These are phyloP conservation scores for Atethmia centrago DNA, from an alignment of 2,888 invertebrate genomes.

Conservation along the genomic window DNA sequence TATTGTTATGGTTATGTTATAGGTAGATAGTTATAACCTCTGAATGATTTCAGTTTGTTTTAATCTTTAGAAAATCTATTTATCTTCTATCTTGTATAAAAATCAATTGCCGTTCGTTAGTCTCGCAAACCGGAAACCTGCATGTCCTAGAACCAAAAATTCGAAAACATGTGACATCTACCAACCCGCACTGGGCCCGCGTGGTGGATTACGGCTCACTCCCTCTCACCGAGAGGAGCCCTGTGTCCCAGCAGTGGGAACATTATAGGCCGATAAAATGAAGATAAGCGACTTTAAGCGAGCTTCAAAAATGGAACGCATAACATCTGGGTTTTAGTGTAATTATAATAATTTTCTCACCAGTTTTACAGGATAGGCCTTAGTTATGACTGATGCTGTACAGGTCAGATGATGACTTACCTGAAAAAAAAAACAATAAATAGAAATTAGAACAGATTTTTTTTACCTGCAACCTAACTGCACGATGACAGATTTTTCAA, in stretches of 20 bases:
- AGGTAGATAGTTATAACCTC: no score
- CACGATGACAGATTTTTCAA: neutral
- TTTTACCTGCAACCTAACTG: neutral
- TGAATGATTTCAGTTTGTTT: neutral
- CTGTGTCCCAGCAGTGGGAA: no score
- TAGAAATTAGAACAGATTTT: neutral
- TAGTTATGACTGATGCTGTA: neutral
- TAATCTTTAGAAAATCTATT: neutral
- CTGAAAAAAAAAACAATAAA: slow-evolving; percentile 50
- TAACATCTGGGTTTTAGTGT: neutral
- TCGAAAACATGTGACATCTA: no score
- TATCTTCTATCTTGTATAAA: no score
- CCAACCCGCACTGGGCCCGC: no score
- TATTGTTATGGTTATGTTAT: neutral
- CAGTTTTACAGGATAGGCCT: neutral
- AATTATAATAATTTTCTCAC: slow-evolving; percentile 2
- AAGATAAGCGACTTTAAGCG: neutral
- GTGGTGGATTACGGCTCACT: no score
- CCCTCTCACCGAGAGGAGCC: no score
- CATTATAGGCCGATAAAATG: no score
- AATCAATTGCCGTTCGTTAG: no score
- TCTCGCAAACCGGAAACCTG: no score
- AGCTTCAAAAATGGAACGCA: neutral
- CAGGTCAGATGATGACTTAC: slow-evolving; percentile 48
- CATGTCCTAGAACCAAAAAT: no score